Conservation (phyloP, 2,113 vertebrate genomes). For the Pavo muticus region DNA sequence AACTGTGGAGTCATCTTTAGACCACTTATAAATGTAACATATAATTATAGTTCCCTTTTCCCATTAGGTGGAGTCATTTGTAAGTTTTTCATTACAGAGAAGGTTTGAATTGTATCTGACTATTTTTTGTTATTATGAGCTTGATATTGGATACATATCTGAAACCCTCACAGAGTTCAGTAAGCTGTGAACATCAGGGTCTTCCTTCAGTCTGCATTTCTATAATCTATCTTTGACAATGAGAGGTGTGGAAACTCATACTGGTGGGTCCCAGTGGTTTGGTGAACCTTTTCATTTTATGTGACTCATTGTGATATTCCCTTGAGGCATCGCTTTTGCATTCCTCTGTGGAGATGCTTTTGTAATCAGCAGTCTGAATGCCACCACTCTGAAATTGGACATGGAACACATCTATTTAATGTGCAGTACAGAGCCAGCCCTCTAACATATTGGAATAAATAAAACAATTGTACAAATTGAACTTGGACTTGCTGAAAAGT, state of each 20-base stretch:
- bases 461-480: not conserved
- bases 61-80: not conserved
- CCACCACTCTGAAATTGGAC: not conserved
- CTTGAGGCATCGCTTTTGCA: not conserved
- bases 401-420: not conserved
- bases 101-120: not conserved
- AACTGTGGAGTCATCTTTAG: not conserved
- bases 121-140: not conserved
- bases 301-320: not conserved
- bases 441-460: not conserved
- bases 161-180: not conserved
- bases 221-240: not conserved
- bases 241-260: not conserved
- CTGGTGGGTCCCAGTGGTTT: not conserved
- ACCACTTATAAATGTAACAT: not conserved
- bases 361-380: not conserved
- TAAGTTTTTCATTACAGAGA: not conserved
- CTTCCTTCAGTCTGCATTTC: not conserved
- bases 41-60: not conserved
- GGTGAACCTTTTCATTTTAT: not conserved
- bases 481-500: not conserved
- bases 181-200: not conserved
- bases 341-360: not conserved
- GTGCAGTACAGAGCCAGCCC: not conserved
- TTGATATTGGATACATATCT: not conserved